These are phyloP conservation scores for Dynastes hyllus DNA, from an alignment of 2,888 invertebrate genomes.

Conservation along the genomic window DNA sequence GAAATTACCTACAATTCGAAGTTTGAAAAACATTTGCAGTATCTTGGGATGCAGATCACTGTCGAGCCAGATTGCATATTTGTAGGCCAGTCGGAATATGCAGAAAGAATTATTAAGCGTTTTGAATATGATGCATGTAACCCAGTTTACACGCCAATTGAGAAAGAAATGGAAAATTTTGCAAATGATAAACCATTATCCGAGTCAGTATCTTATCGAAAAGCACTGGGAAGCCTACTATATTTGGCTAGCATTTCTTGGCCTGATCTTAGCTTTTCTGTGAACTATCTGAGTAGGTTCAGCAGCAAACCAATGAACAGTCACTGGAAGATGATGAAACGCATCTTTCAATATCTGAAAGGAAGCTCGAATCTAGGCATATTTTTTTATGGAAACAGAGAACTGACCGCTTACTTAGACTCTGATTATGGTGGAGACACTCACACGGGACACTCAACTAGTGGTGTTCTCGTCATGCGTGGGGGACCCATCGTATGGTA, in stretches of 20 bases:
- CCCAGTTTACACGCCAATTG: too few species aligned
- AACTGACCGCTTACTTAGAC: conserved; percentile 9
- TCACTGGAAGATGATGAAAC: conserved; percentile 45
- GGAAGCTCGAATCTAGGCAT: conserved; percentile 41
- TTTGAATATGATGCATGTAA: too few species aligned
- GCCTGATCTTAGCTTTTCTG: conserved; percentile 55
- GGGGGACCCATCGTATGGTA: not conserved
- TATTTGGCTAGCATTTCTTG: conserved; percentile 55
- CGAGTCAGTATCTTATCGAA: conserved; percentile 52
- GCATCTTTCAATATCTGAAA: conserved; percentile 53
- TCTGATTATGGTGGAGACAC: conserved; percentile 24
- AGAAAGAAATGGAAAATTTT: too few species aligned
- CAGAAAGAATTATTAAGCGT: not conserved
- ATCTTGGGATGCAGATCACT: conserved; percentile 24
- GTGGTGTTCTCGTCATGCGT: too few species aligned
- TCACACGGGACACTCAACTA: not conserved
- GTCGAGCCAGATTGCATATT: not conserved
- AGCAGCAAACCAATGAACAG: conserved; percentile 6
- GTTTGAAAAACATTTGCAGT: not conserved
- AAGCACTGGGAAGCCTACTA: conserved; percentile 56
- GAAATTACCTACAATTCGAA: conserved; percentile 5
- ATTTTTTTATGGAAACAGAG: not conserved
- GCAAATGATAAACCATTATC: not conserved
- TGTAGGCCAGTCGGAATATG: not conserved
- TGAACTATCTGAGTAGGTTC: conserved; percentile 19